Evolutionary conservation across 2,888 invertebrate species (phyloP).

Genomic region (Spodoptera exigua): DNA sequence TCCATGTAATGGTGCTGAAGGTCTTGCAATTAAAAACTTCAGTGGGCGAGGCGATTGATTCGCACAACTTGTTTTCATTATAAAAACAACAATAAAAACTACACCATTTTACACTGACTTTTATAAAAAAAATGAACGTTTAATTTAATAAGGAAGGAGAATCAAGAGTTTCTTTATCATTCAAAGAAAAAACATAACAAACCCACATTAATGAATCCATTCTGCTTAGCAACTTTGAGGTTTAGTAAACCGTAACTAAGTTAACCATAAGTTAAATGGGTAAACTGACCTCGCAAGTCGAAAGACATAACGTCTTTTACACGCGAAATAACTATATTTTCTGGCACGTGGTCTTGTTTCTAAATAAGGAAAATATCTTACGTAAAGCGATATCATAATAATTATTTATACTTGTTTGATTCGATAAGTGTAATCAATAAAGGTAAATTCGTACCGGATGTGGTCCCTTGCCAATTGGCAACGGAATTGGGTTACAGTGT

Average conservation of each 20-base stretch:
- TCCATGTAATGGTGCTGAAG: constrained; percentile 79
- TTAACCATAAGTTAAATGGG: constrained; percentile 37
- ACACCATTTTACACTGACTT: constrained; percentile 11
- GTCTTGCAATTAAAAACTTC: constrained; percentile 73
- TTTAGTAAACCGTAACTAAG: constrained; percentile 44
- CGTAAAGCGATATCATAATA: constrained; percentile 26
- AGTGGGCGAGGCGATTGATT: constrained; percentile 64
- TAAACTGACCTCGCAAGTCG: constrained; percentile 40
- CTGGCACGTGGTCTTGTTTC: constrained; percentile 28
- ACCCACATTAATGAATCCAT: constrained; percentile 39
- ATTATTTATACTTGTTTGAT: constrained; percentile 40
- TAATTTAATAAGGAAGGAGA: constrained; percentile 32
- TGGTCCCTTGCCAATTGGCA: constrained; percentile 60
- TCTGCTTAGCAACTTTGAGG: constrained; percentile 27
- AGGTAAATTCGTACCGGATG: constrained; percentile 49
- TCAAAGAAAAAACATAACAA: constrained; percentile 14
- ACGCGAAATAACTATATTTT: constrained; percentile 27
- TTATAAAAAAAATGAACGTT: constrained; percentile 17
- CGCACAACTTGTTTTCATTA: constrained; percentile 27
- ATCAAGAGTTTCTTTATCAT: constrained; percentile 22
- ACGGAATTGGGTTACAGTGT: constrained; percentile 65
- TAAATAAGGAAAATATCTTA: constrained; percentile 23
- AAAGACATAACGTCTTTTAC: constrained; percentile 29
- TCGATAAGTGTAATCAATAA: constrained; percentile 45
- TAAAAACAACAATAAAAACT: constrained; percentile 23